Evolutionary conservation across 2,797 vertebrate species (phyloP), one percentile per base, ranked within the genome.

Genomic region (Aplochiton taeniatus): DNA sequence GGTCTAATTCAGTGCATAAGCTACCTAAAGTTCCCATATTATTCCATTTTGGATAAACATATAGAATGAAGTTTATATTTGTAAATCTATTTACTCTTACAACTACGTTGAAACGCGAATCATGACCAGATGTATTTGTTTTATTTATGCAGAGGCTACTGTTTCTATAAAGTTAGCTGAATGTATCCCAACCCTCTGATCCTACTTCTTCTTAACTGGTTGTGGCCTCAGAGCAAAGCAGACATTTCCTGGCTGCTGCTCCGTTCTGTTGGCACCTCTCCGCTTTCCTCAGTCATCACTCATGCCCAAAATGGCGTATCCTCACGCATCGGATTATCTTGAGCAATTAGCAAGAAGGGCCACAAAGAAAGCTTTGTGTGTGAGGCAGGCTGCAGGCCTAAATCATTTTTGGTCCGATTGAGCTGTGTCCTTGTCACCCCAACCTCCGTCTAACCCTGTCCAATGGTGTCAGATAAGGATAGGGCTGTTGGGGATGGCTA

Each of bases 291-390:
- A 83, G 71, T 90, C 82, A 85, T 85, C 59, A 75, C 74, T 31
- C 69, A 74, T 65, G 78, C 87, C 84, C 73, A 85, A 90, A 85
- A 88, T 87, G 81, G 79, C 74, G 72, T 80, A 70, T 83, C 84
- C 80, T 85, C 82, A 75, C 77, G 74, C 66, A 77, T 68, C 62
- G 64, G 77, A 86, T 88, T 83, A 84, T 82, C 63, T 83, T 54
- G 42, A 31, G 52, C 78, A 88, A 88, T 90, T 85, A 88, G 71
- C 68, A 79, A 75, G 69, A 65, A 60, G 52, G 63, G 54, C 73
- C 78, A 76, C 82, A 83, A 81, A 60, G 63, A 63, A 66, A 69
- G 0, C 8, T 70, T 80, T 66, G 63, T 75, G 67, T 48, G 60
- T 2, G 48, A 58, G 59, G 44, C 45, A 41, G 4, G 8, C 42